Evolutionary conservation across 1,140 invertebrate species (phyloP).

Genomic region (Ostrea edulis): DNA sequence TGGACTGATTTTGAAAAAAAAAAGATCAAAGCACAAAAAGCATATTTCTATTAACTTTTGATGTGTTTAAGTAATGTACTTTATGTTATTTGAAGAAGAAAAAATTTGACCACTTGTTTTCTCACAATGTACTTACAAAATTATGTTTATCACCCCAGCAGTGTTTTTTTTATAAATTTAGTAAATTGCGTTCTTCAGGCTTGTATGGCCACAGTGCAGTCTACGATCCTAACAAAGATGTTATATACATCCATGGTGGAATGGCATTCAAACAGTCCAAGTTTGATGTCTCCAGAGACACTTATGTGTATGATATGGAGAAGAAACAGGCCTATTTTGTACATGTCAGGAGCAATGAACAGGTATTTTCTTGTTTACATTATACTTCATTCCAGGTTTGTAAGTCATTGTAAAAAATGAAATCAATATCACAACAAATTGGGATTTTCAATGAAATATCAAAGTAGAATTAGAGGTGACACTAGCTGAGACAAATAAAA

Average conservation of each 20-base stretch:
- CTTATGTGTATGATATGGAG: slow-evolving; percentile 65
- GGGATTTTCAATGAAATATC: too few relatives aligned
- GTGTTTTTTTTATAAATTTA: background rate
- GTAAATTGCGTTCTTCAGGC: slow-evolving; percentile 77
- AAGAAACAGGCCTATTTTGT: slow-evolving; percentile 65
- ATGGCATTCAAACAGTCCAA: slow-evolving; percentile 87
- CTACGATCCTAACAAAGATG: slow-evolving; percentile 89
- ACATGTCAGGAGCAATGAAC: slow-evolving; percentile 51
- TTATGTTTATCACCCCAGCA: too few relatives aligned
- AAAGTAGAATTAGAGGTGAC: too few relatives aligned
- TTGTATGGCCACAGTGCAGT: slow-evolving; percentile 95
- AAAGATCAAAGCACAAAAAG: background rate
- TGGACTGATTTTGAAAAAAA: background rate
- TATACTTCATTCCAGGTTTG: too few relatives aligned
- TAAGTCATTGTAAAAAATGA: too few relatives aligned
- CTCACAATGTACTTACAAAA: too few relatives aligned
- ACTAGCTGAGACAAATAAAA: too few relatives aligned
- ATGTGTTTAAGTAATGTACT: too few relatives aligned
- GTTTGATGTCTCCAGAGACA: slow-evolving; percentile 79
- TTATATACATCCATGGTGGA: slow-evolving; percentile 95
- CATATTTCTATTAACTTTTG: background rate
- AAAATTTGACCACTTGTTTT: too few relatives aligned
- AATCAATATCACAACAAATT: too few relatives aligned
- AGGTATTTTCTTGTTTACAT: slow-evolving; percentile 41
- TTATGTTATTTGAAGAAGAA: too few relatives aligned